Percentiles rank a stretch among this genome's conserved stretches.
Evolutionary conservation across 2,888 invertebrate genomes (phyloP).

Genomic region (Dyspetes luteomarginatus): DNA sequence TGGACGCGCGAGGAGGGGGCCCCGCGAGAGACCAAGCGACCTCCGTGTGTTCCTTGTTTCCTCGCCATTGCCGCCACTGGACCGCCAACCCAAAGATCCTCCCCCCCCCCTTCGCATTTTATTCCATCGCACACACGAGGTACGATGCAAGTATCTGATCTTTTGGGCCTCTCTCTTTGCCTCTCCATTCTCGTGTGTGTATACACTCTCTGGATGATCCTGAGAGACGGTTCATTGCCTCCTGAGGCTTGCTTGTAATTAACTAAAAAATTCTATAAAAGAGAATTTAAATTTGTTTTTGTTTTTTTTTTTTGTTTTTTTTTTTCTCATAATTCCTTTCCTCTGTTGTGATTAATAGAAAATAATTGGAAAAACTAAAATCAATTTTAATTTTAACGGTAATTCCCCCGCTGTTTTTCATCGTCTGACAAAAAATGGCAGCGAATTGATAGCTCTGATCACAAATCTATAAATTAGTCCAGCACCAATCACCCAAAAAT

Average conservation of each 20-base stretch:
- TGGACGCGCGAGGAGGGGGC: conserved; percentile 43
- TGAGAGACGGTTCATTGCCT: conserved; percentile 48
- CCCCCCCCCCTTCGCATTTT: conserved; percentile 28
- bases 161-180: conserved; percentile 14
- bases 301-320: too few relatives aligned
- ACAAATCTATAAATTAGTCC: too few relatives aligned
- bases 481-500: too few relatives aligned
- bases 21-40: conserved; percentile 68
- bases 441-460: too few relatives aligned
- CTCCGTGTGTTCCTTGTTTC: conserved; percentile 73
- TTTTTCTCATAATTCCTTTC: too few relatives aligned
- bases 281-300: neutral
- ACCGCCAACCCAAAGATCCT: conserved; percentile 60
- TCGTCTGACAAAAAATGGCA: too few relatives aligned
- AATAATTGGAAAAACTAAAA: too few relatives aligned
- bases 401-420: too few relatives aligned
- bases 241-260: neutral
- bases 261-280: neutral
- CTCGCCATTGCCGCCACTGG: conserved; percentile 67
- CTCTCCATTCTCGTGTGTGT: conserved; percentile 7
- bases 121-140: conserved; percentile 45
- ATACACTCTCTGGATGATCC: conserved; percentile 19
- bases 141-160: conserved; percentile 40
- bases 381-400: too few relatives aligned
- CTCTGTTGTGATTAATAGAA: too few relatives aligned